phyloP scores from a whole-genome alignment of 2,888 invertebrate genomes.

The Patella depressa region DNA sequence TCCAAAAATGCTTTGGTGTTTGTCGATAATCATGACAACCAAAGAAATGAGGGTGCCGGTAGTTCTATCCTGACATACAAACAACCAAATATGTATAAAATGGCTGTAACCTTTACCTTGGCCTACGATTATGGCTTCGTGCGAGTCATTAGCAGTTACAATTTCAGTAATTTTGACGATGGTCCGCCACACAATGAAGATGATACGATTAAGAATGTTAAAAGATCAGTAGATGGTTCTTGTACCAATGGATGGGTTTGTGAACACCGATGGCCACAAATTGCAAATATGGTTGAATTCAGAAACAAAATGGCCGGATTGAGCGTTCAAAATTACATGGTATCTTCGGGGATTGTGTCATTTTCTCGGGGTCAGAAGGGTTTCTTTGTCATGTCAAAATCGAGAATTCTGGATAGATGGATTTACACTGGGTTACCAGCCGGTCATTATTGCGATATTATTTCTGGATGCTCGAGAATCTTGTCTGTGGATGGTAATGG shows the following conservation, averaged over 20 bases:
- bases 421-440: too few species aligned
- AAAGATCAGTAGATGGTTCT: slow-evolving; percentile 19
- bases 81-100: slow-evolving; percentile 56
- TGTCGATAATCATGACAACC: slow-evolving; percentile 92
- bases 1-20: slow-evolving; percentile 78
- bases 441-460: too few species aligned
- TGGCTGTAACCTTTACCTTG: slow-evolving; percentile 87
- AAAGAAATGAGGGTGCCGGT: slow-evolving; percentile 73
- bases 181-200: slow-evolving; percentile 25
- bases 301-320: slow-evolving; percentile 38
- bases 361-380: slow-evolving; percentile 45
- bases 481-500: too few species aligned
- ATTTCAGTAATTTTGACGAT: slow-evolving; percentile 65
- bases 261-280: slow-evolving; percentile 51
- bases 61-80: slow-evolving; percentile 47
- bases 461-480: too few species aligned
- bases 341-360: slow-evolving; percentile 46
- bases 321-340: slow-evolving; percentile 44
- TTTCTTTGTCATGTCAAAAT: slow-evolving; percentile 50
- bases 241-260: slow-evolving; percentile 47
- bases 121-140: slow-evolving; percentile 76
- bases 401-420: too few species aligned
- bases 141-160: slow-evolving; percentile 88
- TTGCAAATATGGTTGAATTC: slow-evolving; percentile 50
- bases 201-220: slow-evolving; percentile 1